Conservation (phyloP, 2,888 invertebrate genomes). For the Pseudococcus longispinus region DNA sequence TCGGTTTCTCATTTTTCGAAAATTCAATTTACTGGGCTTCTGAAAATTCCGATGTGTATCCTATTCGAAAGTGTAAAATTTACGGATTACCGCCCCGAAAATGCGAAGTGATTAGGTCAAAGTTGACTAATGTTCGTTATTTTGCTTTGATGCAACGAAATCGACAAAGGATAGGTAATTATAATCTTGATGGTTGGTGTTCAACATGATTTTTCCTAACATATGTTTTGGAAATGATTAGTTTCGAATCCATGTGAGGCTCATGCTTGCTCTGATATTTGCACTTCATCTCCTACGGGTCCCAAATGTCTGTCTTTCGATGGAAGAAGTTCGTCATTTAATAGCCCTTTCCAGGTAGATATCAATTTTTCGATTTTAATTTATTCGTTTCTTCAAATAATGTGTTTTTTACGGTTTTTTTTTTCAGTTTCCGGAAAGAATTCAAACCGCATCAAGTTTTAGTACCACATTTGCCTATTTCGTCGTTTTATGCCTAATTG, state of each 20-base stretch:
- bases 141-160: slow-evolving; percentile 64
- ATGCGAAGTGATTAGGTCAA: slow-evolving; percentile 61
- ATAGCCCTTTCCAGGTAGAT: not conserved
- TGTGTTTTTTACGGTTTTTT: not conserved
- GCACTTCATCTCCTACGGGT: not conserved
- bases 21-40: slow-evolving; percentile 77
- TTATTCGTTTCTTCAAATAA: not conserved
- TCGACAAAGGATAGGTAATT: slow-evolving; percentile 10
- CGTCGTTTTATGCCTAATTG: not conserved
- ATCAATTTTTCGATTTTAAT: not conserved
- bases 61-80: slow-evolving; percentile 70
- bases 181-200: not conserved
- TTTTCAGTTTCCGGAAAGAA: not conserved
- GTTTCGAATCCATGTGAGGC: not conserved
- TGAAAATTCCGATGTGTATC: slow-evolving; percentile 62
- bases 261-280: slow-evolving; percentile 12
- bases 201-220: not conserved
- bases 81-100: slow-evolving; percentile 63
- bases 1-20: slow-evolving; percentile 67
- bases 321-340: not conserved
- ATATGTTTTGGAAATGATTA: not conserved
- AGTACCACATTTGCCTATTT: slow-evolving; percentile 1
- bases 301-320: not conserved
- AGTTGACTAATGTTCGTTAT: slow-evolving; percentile 64
- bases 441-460: not conserved